Conservation (phyloP, 2,888 invertebrate genomes). For the Tromatobia lineatoria region DNA sequence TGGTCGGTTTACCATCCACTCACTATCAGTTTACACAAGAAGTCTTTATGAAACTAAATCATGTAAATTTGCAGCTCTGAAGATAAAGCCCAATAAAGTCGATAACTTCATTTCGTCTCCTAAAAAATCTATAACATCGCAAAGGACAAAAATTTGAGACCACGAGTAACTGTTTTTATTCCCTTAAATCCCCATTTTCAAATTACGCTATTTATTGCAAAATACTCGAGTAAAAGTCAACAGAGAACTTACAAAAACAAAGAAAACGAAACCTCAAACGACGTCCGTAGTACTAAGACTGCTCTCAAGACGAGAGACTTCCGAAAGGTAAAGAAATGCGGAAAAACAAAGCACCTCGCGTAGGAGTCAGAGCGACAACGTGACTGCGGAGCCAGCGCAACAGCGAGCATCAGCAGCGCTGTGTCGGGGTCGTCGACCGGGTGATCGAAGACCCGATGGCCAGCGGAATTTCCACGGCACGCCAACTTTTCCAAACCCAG, state of each 20-base stretch:
- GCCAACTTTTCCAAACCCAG: conserved; percentile 19
- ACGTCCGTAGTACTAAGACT: neutral
- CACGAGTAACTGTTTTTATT: no score
- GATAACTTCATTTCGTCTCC: no score
- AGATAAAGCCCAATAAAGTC: no score
- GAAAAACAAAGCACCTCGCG: conserved; percentile 43
- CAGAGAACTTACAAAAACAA: neutral
- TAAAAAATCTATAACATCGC: no score
- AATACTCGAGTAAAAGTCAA: neutral
- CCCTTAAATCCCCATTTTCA: no score
- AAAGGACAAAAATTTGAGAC: no score
- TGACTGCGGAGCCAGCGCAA: conserved; percentile 57
- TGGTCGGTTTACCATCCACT: no score
- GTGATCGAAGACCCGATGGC: conserved; percentile 60
- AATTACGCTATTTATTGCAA: no score
- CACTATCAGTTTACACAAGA: no score
- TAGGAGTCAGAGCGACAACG: conserved; percentile 49
- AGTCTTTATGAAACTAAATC: no score
- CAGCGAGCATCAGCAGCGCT: conserved; percentile 47
- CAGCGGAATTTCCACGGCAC: conserved; percentile 50
- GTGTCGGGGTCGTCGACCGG: conserved; percentile 62
- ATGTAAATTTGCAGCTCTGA: no score
- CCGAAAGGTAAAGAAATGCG: conserved; percentile 31
- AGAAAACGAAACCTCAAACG: neutral
- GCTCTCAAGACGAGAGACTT: neutral